Percentiles rank a stretch among this genome's conserved stretches.
Evolutionary conservation across 2,888 invertebrate species (phyloP).

Genomic region (Agonopterix heracliana): DNA sequence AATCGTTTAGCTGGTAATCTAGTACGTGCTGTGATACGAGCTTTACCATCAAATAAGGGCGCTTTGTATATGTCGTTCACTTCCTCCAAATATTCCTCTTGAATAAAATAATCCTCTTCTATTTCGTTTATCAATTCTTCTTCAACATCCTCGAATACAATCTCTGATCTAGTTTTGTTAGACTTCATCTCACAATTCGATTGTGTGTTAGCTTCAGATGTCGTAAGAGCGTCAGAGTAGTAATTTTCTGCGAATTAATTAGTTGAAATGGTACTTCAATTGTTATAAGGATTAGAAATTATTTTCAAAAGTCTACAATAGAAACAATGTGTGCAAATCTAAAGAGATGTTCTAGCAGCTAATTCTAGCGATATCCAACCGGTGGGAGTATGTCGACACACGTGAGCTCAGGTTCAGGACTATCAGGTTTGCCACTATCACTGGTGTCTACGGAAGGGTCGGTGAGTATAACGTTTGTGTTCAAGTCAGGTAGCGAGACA

Average conservation of each 20-base stretch:
- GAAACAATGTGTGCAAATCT: constrained; percentile 5
- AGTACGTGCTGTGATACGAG: constrained; percentile 51
- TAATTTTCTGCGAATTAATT: constrained; percentile 56
- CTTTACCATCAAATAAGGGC: constrained; percentile 62
- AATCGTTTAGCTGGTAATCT: constrained; percentile 60
- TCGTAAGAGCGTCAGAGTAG: constrained; percentile 11
- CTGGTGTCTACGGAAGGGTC: constrained; percentile 65
- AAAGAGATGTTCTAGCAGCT: constrained; percentile 27
- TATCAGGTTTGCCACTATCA: constrained; percentile 67
- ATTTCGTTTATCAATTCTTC: constrained; percentile 42
- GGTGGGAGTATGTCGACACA: constrained; percentile 65
- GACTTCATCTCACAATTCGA: constrained; percentile 22
- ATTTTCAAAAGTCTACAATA: constrained; percentile 6
- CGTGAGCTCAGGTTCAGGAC: constrained; percentile 60
- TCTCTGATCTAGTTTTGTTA: constrained; percentile 21
- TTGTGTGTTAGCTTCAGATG: constrained; percentile 8
- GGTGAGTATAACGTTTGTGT: constrained; percentile 39
- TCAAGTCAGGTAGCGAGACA: constrained; percentile 31
- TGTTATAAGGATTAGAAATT: not conserved
- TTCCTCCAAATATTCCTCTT: constrained; percentile 49
- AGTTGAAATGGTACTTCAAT: constrained; percentile 20
- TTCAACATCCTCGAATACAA: constrained; percentile 28
- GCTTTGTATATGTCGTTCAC: constrained; percentile 45
- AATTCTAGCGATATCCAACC: constrained; percentile 62
- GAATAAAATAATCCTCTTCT: constrained; percentile 41